Evolutionary conservation across 2,113 vertebrate genomes (phyloP), one percentile per base, ranked within the genome.

Genomic region (Brienomyrus longianalis): DNA sequence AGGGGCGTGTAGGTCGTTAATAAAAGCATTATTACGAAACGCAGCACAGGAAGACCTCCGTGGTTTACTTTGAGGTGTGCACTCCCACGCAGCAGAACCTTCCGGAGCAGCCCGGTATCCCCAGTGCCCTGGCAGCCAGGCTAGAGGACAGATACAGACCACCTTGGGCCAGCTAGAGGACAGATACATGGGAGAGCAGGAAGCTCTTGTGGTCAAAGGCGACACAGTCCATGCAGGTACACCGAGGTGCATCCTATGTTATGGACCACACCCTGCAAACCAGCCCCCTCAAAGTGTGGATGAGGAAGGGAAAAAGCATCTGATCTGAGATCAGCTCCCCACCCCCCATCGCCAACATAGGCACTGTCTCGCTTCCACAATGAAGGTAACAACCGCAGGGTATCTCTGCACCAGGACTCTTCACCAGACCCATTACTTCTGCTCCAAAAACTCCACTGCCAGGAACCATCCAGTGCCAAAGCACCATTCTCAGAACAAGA

Each of bases 381-480:
- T 0, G 5, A 50, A 70, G 23, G 31, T 39, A n/a, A 21, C 19
- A 7, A 39, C 15, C 31, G 19, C 51, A 43, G 88, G 35, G 77
- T 7, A 35, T 89, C 88, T 15, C 50, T 19, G 52, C 80, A 15
- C 52, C 17, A 17, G 17, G 21, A 84, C 59, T 50, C 83, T 19
- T 51, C 9, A 27, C 56, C 87, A 94, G 92, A 90, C 92, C 94
- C 92, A 93, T 95, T 94, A 94, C 92, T 50, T 52, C 90, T 90
- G 88, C 91, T 92, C 91, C 91, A 93, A 92, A 89, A 23, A 70
- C 45, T 62, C 51, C 31, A 87, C 7, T 50, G 50, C 5, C 43
- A 80, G 51, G 39, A 48, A 59, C 23, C 77, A 93, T 93, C 93
- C 92, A 94, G 90, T 88, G 88, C 54, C 35, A 51, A 89, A 90